Percentiles rank a stretch among this genome's conserved stretches.
phyloP scores from a whole-genome alignment of 2,113 vertebrate genomes.

The Rhabdomys dilectus region DNA sequence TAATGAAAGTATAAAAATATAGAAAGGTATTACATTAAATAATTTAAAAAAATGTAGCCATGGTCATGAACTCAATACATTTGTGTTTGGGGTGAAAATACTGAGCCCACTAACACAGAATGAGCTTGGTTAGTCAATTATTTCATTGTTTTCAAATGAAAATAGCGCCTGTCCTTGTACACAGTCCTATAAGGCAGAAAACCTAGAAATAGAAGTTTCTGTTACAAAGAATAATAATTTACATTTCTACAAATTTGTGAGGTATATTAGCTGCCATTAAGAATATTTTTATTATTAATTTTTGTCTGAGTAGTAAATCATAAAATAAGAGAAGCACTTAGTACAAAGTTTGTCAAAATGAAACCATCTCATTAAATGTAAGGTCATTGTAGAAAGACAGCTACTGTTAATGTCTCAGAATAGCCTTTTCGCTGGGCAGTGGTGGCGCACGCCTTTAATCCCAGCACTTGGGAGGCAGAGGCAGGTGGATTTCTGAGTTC shows the following conservation, averaged over 20 bases:
- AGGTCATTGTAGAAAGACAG: neutral
- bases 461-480: no score
- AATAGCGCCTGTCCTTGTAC: neutral
- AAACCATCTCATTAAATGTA: neutral
- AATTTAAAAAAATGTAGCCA: neutral
- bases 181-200: neutral
- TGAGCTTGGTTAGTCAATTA: neutral
- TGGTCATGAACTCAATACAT: neutral
- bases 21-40: neutral
- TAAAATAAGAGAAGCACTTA: neutral
- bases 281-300: neutral
- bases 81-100: neutral
- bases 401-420: neutral
- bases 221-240: neutral
- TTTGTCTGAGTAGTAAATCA: neutral
- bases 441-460: no score
- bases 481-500: no score
- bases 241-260: neutral
- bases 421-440: neutral
- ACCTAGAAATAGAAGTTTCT: neutral
- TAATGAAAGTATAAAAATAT: neutral
- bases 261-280: neutral
- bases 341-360: neutral
- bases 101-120: neutral
- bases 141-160: constrained; percentile 7